phyloP scores from a whole-genome alignment of 23 tunicate genomes.

The Diplosoma virens region DNA sequence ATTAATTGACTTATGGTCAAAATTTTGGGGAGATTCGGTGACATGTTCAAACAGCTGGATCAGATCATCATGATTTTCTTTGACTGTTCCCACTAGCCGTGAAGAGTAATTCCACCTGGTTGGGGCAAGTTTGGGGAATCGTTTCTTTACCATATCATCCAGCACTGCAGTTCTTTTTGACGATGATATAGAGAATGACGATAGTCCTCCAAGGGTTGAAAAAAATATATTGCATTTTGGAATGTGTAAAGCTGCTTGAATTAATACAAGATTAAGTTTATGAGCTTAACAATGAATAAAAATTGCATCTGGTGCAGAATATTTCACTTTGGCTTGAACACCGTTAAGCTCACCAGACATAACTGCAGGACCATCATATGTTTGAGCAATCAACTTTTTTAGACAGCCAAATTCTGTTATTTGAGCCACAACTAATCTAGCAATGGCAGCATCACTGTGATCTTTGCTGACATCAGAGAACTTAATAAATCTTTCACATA shows the following conservation, averaged over 20 bases:
- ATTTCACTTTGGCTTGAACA: constrained; percentile 12
- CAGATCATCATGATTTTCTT: background rate
- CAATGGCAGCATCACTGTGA: background rate
- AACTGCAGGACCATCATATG: constrained; percentile 16
- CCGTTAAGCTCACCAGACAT: constrained; percentile 15
- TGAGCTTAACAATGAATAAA: constrained; percentile 21
- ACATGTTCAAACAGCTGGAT: constrained; percentile 1
- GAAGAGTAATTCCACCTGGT: constrained; percentile 3
- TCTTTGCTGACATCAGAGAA: constrained; percentile 15
- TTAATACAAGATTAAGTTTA: background rate
- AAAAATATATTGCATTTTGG: background rate
- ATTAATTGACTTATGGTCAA: background rate
- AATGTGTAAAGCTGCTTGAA: background rate
- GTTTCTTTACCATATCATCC: background rate
- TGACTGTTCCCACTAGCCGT: constrained; percentile 1
- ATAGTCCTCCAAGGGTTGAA: constrained; percentile 3
- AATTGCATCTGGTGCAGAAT: constrained; percentile 9
- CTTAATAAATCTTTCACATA: constrained; percentile 11
- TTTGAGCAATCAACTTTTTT: constrained; percentile 1
- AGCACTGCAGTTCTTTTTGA: background rate
- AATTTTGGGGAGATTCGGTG: constrained; percentile 2
- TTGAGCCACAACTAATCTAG: constrained; percentile 7
- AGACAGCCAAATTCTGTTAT: constrained; percentile 6
- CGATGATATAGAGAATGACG: background rate
- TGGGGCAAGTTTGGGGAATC: constrained; percentile 1